Percentiles rank a stretch among this genome's conserved stretches.
These are phyloP conservation scores for Lithophane leautieri DNA, from an alignment of 2,888 invertebrate species.

Conservation along the genomic window DNA sequence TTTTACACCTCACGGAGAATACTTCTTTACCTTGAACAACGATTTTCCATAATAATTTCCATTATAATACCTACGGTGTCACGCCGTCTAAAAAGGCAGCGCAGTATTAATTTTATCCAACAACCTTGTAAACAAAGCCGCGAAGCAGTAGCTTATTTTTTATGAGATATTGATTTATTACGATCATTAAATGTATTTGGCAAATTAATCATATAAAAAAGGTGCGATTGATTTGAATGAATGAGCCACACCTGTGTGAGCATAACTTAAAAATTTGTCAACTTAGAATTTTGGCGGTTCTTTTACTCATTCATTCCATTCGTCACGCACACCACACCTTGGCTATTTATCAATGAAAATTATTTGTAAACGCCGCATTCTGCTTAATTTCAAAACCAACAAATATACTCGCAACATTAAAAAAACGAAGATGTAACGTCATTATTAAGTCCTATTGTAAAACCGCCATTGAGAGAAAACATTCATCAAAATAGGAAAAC, in stretches of 20 bases:
- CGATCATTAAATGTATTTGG: slow-evolving; percentile 52
- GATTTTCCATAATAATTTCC: slow-evolving; percentile 17
- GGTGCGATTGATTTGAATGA: slow-evolving; percentile 62
- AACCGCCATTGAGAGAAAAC: slow-evolving; percentile 35
- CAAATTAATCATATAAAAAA: slow-evolving; percentile 58
- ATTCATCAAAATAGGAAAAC: slow-evolving; percentile 45
- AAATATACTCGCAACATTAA: slow-evolving; percentile 11
- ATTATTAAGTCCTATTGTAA: slow-evolving; percentile 29
- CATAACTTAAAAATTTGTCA: slow-evolving; percentile 50
- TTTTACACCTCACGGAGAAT: neutral
- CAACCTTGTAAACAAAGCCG: slow-evolving; percentile 41
- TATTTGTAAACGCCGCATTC: slow-evolving; percentile 23
- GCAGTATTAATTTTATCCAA: slow-evolving; percentile 42
- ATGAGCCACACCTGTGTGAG: slow-evolving; percentile 55
- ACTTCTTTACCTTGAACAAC: slow-evolving; percentile 29
- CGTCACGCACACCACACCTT: slow-evolving; percentile 46
- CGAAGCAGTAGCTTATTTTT: slow-evolving; percentile 56
- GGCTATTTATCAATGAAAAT: slow-evolving; percentile 53
- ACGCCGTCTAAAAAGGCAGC: slow-evolving; percentile 20
- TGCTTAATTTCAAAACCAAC: slow-evolving; percentile 29
- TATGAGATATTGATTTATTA: slow-evolving; percentile 58
- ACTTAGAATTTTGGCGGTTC: slow-evolving; percentile 25
- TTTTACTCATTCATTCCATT: slow-evolving; percentile 43
- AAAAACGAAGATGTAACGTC: slow-evolving; percentile 10
- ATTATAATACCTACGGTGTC: slow-evolving; percentile 11